phyloP scores from a whole-genome alignment of 2,797 vertebrate species.

The Eutrigla gurnardus region DNA sequence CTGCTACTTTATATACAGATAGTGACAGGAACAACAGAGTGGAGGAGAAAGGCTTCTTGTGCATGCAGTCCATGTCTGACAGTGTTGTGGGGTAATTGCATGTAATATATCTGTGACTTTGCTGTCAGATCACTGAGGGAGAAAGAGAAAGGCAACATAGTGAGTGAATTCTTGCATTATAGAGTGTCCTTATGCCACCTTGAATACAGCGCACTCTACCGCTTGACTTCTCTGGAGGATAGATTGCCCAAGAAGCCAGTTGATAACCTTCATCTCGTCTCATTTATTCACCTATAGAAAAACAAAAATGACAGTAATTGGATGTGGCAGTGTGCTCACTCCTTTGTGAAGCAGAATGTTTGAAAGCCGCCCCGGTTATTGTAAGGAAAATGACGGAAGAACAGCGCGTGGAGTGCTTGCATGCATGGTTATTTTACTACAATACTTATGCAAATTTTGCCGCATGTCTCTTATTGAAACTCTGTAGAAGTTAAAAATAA shows the following conservation, averaged over 20 bases:
- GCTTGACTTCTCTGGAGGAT: slow-evolving; percentile 45
- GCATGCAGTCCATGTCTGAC: slow-evolving; percentile 51
- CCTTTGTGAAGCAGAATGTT: slow-evolving; percentile 36
- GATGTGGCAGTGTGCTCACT: slow-evolving; percentile 37
- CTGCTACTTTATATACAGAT: slow-evolving; percentile 28
- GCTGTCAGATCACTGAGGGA: slow-evolving; percentile 43
- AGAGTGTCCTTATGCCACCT: slow-evolving; percentile 57
- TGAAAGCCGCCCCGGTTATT: slow-evolving; percentile 25
- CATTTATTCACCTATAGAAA: slow-evolving; percentile 60
- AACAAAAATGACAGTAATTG: slow-evolving; percentile 62
- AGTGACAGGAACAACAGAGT: slow-evolving; percentile 28
- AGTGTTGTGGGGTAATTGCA: slow-evolving; percentile 61
- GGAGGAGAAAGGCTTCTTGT: slow-evolving; percentile 42
- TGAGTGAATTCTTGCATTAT: slow-evolving; percentile 28
- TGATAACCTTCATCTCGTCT: slow-evolving; percentile 60
- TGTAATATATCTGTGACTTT: slow-evolving; percentile 61
- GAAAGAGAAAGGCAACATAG: slow-evolving; percentile 33
- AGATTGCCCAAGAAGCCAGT: slow-evolving; percentile 42
- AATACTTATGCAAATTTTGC: slow-evolving; percentile 5
- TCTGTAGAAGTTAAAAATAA: neutral
- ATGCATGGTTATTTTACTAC: neutral
- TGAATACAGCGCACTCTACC: slow-evolving; percentile 35
- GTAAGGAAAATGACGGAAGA: slow-evolving; percentile 14
- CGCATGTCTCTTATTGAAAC: slow-evolving; percentile 11
- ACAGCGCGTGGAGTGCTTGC: neutral